A percentile compares a stretch with the other conserved stretches of the same genome.
Conservation (phyloP, 2,888 invertebrate species). For the Galeruca laticollis region DNA sequence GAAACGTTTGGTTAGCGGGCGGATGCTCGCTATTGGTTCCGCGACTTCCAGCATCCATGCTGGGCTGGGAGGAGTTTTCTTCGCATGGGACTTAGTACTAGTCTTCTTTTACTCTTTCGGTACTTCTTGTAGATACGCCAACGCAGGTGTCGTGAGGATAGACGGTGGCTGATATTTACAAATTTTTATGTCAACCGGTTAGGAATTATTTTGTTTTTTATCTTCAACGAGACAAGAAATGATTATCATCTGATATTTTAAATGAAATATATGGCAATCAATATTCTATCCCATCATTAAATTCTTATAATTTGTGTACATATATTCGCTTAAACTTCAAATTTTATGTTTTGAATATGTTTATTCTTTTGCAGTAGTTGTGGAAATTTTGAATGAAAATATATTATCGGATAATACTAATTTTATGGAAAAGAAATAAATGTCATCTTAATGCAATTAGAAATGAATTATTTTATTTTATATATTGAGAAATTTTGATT, state of each 20-base stretch:
- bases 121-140: constrained; percentile 28
- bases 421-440: no score
- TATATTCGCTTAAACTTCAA: background rate
- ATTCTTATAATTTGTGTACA: background rate
- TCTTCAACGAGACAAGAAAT: constrained; percentile 1
- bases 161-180: constrained; percentile 17
- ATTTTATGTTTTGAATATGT: no score
- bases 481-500: no score
- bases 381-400: no score
- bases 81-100: constrained; percentile 29
- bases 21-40: constrained; percentile 62
- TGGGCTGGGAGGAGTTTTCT: constrained; percentile 66
- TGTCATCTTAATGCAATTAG: no score
- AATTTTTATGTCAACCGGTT: constrained; percentile 11
- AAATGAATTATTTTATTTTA: no score
- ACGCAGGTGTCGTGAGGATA: constrained; percentile 19
- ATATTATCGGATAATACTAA: no score
- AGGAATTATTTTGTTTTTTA: constrained; percentile 9
- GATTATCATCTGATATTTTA: constrained; percentile 4
- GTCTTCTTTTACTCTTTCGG: constrained; percentile 50
- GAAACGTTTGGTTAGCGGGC: constrained; percentile 39
- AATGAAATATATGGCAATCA: background rate
- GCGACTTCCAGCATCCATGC: constrained; percentile 66
- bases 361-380: no score
- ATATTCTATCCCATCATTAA: background rate